phyloP scores from a whole-genome alignment of 1,140 invertebrate genomes.

The Pseudomyrmex concolor region DNA sequence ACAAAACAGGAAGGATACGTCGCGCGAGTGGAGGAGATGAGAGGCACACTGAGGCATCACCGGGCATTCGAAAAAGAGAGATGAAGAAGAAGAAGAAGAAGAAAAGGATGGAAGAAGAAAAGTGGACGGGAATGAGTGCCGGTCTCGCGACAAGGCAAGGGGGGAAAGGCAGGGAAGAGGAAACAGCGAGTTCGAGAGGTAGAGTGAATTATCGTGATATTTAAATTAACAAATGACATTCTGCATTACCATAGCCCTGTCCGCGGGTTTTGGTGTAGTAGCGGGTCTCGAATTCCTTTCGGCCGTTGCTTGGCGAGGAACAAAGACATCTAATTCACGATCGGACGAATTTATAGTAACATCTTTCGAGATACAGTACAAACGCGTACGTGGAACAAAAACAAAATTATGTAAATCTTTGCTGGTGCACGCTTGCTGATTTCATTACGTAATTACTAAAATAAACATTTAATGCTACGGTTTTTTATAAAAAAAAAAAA shows the following conservation, averaged over 20 bases:
- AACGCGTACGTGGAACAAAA: not conserved
- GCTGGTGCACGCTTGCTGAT: no score
- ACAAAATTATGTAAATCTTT: not conserved
- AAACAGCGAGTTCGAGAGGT: conserved; percentile 63
- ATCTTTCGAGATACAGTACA: no score
- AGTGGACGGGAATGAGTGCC: conserved; percentile 66
- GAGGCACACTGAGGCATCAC: not conserved
- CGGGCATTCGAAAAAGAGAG: conserved; percentile 13
- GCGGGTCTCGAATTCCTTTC: conserved; percentile 73
- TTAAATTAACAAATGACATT: conserved; percentile 83
- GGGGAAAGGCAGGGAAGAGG: not conserved
- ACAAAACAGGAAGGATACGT: conserved; percentile 48
- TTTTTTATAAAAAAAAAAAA: not conserved
- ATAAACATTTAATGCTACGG: not conserved
- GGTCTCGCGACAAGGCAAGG: conserved; percentile 28
- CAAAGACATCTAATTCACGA: conserved; percentile 71
- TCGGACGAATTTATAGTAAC: not conserved
- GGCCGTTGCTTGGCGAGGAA: conserved; percentile 58
- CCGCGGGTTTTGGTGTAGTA: conserved; percentile 68
- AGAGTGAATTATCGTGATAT: conserved; percentile 82
- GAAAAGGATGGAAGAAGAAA: conserved; percentile 59
- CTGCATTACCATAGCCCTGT: conserved; percentile 79
- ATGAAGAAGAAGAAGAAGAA: conserved; percentile 1
- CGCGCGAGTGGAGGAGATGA: conserved; percentile 20
- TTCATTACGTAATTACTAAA: not conserved